These are phyloP conservation scores for Lasioglossum pauxillum DNA, from an alignment of 2,888 invertebrate species.

Conservation along the genomic window DNA sequence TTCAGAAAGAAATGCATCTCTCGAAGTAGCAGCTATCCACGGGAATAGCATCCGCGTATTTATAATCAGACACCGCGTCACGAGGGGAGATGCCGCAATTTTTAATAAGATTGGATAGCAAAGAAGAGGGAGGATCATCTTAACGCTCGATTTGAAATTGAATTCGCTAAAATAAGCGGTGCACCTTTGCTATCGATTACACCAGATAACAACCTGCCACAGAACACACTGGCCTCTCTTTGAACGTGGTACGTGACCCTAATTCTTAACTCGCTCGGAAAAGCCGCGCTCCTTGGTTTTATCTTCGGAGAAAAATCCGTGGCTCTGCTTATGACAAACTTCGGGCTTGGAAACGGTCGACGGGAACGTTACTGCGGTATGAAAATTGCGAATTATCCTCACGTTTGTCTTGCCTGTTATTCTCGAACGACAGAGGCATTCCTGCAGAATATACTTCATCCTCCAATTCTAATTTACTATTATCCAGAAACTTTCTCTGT, in stretches of 20 bases:
- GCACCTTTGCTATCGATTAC: conserved; percentile 44
- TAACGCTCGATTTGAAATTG: conserved; percentile 51
- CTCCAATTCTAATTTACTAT: background rate
- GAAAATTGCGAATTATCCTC: conserved; percentile 16
- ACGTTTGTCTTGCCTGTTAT: conserved; percentile 7
- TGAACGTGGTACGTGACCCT: conserved; percentile 53
- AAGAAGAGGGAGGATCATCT: background rate
- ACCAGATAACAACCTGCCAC: conserved; percentile 29
- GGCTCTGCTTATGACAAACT: conserved; percentile 8
- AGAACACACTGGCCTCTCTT: conserved; percentile 21
- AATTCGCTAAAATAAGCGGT: conserved; percentile 49
- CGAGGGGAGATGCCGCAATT: conserved; percentile 19
- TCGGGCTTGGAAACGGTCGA: background rate
- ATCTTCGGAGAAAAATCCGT: conserved; percentile 16
- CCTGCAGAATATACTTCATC: background rate
- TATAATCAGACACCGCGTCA: background rate
- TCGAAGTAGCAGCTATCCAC: background rate
- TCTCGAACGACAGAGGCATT: background rate
- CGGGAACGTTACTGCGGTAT: background rate
- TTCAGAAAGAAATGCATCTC: background rate
- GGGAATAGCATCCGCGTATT: background rate
- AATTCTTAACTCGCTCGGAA: conserved; percentile 31
- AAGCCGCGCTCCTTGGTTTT: background rate
- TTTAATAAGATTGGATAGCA: conserved; percentile 12
- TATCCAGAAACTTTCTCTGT: background rate